A percentile compares a stretch with the other conserved stretches of the same genome.
phyloP scores from a whole-genome alignment of 2,888 invertebrate species.

The Troglohyphantes excavatus region DNA sequence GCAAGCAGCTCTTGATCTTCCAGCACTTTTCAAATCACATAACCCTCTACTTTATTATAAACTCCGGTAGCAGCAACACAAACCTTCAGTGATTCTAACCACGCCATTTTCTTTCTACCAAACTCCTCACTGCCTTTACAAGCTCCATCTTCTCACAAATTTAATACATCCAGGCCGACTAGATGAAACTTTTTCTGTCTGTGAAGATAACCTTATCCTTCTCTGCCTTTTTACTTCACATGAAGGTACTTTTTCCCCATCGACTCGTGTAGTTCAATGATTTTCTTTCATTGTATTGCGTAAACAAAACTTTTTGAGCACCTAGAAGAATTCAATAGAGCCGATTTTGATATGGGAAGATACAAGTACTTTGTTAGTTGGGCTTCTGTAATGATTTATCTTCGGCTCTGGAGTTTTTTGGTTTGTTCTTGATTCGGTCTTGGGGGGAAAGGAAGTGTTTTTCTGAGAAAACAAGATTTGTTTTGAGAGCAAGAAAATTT shows the following conservation, averaged over 20 bases:
- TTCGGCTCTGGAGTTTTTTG: not conserved
- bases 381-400: not conserved
- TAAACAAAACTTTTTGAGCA: constrained; percentile 5
- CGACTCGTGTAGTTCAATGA: not conserved
- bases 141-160: not conserved
- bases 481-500: not conserved
- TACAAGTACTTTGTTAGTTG: constrained; percentile 9
- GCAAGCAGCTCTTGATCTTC: not conserved
- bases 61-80: not conserved
- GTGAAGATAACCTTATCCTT: not conserved
- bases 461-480: not conserved
- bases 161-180: not conserved
- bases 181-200: not conserved
- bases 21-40: not conserved
- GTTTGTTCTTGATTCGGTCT: not conserved
- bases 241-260: not conserved
- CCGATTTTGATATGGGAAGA: constrained; percentile 9
- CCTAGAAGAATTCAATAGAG: not conserved
- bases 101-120: not conserved
- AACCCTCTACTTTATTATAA: not conserved
- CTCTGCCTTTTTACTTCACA: not conserved
- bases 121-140: not conserved
- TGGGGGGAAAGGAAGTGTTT: not conserved
- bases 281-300: not conserved
- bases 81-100: not conserved